Percentiles rank a stretch among this genome's conserved stretches.
Evolutionary conservation across 2,113 vertebrate species (phyloP).

Genomic region (Pteropus alecto): DNA sequence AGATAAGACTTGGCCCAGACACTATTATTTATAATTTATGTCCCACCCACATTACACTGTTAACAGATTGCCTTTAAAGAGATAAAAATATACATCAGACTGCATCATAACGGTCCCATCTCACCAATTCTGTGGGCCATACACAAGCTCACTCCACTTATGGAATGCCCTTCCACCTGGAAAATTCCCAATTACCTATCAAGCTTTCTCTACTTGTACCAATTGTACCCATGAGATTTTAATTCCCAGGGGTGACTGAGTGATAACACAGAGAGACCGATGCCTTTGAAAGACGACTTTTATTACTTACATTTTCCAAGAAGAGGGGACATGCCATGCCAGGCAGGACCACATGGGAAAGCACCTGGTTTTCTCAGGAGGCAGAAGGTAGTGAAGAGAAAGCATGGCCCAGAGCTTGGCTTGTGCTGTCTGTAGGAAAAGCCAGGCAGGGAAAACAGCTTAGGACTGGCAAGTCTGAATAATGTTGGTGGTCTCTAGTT

Average conservation of each 20-base stretch:
- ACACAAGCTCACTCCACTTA: neutral
- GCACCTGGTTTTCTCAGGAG: neutral
- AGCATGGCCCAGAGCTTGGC: neutral
- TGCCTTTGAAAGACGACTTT: neutral
- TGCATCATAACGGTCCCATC: neutral
- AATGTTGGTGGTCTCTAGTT: neutral
- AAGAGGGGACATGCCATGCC: neutral
- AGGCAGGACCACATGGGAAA: neutral
- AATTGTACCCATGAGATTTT: neutral
- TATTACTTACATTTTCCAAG: neutral
- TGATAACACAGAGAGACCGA: neutral
- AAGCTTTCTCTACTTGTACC: neutral
- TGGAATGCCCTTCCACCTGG: neutral
- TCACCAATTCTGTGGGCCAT: neutral
- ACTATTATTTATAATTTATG: slow-evolving; percentile 45
- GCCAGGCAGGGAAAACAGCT: neutral
- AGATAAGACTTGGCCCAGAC: neutral
- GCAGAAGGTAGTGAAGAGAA: neutral
- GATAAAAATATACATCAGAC: neutral
- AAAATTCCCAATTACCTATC: neutral
- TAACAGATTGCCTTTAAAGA: slow-evolving; percentile 26
- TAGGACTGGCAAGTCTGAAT: neutral
- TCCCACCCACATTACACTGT: neutral
- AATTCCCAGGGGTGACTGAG: neutral
- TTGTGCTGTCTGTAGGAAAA: neutral